Base-by-base conservation (phyloP, 1,140 invertebrate genomes). In the Dendrolimus kikuchii region DNA sequence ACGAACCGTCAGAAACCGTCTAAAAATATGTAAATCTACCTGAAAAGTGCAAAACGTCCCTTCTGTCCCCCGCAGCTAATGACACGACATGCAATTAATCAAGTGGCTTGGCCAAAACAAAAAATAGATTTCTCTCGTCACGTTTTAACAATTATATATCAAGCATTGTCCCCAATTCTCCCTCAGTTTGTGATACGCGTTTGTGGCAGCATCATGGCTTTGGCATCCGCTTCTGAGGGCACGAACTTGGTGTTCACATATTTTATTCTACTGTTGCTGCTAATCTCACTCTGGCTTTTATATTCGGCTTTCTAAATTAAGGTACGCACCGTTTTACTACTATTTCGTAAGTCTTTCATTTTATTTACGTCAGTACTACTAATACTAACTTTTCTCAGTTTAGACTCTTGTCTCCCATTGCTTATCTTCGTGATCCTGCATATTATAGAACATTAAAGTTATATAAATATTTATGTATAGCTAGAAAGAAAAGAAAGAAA, bases 281-380 rank as follows among this genome's bases (percentile, higher is more conserved):
- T 86, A 45, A 53, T 83, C 0, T 73, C 80, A 0, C 55, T 86
- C 36, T 86, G 82, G 82, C 60, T 81, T 5, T 46, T 86, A 7
- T 86, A 86, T 50, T 83, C 82, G 6, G 80, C 68, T 37, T 83
- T 83, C 55, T 86, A 86, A 76, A 57, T 46, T 42, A 64, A 47
- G 37, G 73, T 76, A 61, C 72, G 75, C 77, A 57, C 8, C 56
- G 50, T 59, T 23, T 23, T 23, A 23, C 23, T 23, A 23, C 23
- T 23, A 23, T 23, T 23, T 23, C 1, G 23, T 23, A 23, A 23
- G 3, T 23, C 23, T 23, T 23, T 3, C 23, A 23, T 23, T 23
- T 23, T 23, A 23, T 23, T 23, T 23, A 2, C 23, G 23, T 23
- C 23, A 23, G 23, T 3, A 3, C 23, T 23, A 23, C 23, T 23